Evolutionary conservation across 2,113 vertebrate species (phyloP).

Genomic region (Sitta europaea): DNA sequence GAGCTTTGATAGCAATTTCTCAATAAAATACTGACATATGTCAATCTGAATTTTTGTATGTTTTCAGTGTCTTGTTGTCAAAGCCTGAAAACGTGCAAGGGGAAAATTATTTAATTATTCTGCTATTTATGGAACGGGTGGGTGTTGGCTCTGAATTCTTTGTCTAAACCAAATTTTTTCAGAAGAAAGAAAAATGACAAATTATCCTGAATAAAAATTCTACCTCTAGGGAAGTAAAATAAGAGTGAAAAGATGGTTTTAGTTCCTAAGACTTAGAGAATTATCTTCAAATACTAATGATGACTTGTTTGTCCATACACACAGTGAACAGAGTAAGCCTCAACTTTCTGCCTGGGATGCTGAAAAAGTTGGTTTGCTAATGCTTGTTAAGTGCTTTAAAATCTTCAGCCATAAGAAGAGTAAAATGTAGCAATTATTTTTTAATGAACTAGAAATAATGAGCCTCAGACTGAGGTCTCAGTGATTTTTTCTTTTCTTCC

Average conservation of each 20-base stretch:
- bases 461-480: background rate
- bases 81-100: background rate
- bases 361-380: conserved; percentile 5
- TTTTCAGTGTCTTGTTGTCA: background rate
- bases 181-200: accelerated
- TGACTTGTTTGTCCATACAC: background rate
- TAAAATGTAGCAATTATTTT: conserved; percentile 30
- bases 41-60: background rate
- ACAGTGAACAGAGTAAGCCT: background rate
- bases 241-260: background rate
- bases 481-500: background rate
- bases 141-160: background rate
- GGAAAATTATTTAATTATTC: background rate
- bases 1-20: background rate
- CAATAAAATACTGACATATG: background rate
- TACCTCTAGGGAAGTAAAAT: background rate
- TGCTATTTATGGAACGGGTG: background rate
- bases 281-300: background rate
- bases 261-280: background rate
- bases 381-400: background rate
- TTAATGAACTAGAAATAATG: conserved; percentile 29
- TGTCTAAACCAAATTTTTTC: background rate
- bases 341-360: background rate
- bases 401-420: background rate
- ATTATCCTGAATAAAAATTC: background rate